phyloP scores from a whole-genome alignment of 2,888 invertebrate species.

The Quadriops clusia region DNA sequence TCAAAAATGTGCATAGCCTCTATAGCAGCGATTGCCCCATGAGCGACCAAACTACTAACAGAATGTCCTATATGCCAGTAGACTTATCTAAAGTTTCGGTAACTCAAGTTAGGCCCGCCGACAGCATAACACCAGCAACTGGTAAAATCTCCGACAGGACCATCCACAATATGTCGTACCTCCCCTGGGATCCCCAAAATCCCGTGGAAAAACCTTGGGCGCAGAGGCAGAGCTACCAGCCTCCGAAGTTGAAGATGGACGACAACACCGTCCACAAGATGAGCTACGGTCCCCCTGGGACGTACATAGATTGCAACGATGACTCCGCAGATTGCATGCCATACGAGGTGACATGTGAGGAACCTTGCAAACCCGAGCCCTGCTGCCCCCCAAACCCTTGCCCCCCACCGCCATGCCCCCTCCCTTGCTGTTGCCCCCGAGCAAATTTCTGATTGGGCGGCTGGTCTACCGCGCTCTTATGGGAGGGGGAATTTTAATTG shows the following conservation, averaged over 20 bases:
- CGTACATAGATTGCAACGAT: constrained; percentile 44
- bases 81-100: constrained; percentile 23
- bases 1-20: constrained; percentile 29
- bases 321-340: constrained; percentile 39
- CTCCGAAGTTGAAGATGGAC: constrained; percentile 37
- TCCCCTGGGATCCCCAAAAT: constrained; percentile 33
- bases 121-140: constrained; percentile 24
- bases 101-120: constrained; percentile 24
- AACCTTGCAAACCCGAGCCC: neutral
- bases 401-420: constrained; percentile 27
- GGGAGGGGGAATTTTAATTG: too few relatives aligned
- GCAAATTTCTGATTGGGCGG: constrained; percentile 27
- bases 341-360: constrained; percentile 29
- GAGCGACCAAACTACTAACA: constrained; percentile 44
- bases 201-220: constrained; percentile 37
- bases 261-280: constrained; percentile 49
- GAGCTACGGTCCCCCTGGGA: constrained; percentile 49
- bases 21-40: constrained; percentile 34
- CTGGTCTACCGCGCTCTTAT: too few relatives aligned
- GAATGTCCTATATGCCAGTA: constrained; percentile 42
- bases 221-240: constrained; percentile 32
- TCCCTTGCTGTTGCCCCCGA: constrained; percentile 32
- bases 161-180: constrained; percentile 38
- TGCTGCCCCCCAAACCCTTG: too few relatives aligned
- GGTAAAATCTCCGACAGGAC: constrained; percentile 32